phyloP scores from a whole-genome alignment of 2,797 vertebrate genomes.

The Crotalus adamanteus region DNA sequence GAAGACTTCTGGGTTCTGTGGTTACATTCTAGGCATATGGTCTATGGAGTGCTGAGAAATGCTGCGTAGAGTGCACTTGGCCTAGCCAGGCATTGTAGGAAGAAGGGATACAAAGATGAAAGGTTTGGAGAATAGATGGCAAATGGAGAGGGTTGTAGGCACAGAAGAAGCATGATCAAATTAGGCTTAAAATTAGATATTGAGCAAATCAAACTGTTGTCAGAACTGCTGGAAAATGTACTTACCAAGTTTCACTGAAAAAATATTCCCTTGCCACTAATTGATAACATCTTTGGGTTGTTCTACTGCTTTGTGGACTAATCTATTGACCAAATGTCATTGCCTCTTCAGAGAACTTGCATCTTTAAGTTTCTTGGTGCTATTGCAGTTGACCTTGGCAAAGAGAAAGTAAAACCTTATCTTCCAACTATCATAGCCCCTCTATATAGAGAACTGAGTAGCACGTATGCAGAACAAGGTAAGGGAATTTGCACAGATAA shows the following conservation, averaged over 20 bases:
- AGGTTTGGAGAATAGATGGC: neutral
- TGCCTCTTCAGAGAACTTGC: slow-evolving; percentile 84
- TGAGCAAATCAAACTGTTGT: neutral
- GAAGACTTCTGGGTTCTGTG: neutral
- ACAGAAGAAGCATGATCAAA: neutral
- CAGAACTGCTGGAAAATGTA: neutral
- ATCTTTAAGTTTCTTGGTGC: slow-evolving; percentile 96
- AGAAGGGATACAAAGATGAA: neutral
- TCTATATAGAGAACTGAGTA: slow-evolving; percentile 92
- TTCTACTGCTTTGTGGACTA: neutral
- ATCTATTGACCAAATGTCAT: neutral
- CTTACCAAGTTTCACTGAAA: neutral
- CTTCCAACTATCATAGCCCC: slow-evolving; percentile 86
- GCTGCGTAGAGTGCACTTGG: neutral
- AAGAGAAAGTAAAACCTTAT: slow-evolving; percentile 81
- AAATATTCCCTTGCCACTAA: neutral
- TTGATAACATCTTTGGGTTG: neutral
- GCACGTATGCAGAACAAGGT: slow-evolving; percentile 96
- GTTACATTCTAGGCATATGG: neutral
- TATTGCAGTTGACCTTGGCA: slow-evolving; percentile 85
- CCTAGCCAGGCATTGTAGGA: neutral
- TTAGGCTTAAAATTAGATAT: neutral
- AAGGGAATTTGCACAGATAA: slow-evolving; percentile 19
- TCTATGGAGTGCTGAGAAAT: neutral
- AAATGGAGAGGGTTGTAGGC: neutral